Evolutionary conservation across 2,888 invertebrate species (phyloP), one percentile per base, ranked within the genome.

Genomic region (Acronicta alni): DNA sequence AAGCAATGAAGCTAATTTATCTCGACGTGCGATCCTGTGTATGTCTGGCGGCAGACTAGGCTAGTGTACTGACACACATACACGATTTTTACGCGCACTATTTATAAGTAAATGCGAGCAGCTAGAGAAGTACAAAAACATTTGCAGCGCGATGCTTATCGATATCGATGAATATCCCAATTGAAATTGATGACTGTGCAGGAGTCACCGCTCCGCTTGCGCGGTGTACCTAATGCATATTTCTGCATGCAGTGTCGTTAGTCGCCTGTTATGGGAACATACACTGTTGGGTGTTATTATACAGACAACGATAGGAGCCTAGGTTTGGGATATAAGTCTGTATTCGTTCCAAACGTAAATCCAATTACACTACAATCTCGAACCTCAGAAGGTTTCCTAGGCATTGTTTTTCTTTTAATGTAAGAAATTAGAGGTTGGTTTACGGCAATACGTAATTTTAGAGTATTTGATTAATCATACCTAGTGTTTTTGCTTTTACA

Each of bases 21-120:
- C 54, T 39, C 47, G 48, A 73, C 75, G 75, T 70, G 60, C 46
- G 46, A 47, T 60, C 53, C 46, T 59, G 38, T 30, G 56, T 37
- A 73, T 55, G 70, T 75, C 70, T 67, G 70, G 72, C 59, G 72
- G 35, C 65, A 64, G 75, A 84, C 83, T 86, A 76, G 81, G 72
- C 75, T 77, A 80, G 81, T 79, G 72, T 80, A 78, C 57, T 76
- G 70, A 75, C 68, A 79, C 88, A 35, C 30, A 32, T 14, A 35
- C 35, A 84, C 81, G 85, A 87, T 82, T 85, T 83, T 85, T 79
- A 73, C 86, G 80, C 78, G 71, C 63, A 80, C 88, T 91, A 91
- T 91, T 89, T 87, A 84, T 91, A 90, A 71, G 52, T 78, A 82
- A 82, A 82, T 82, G 63, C 69, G 70, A 72, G 65, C 62, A 72